Evolutionary conservation across 2,888 invertebrate genomes (phyloP).

Genomic region (Cylloceria caligata): DNA sequence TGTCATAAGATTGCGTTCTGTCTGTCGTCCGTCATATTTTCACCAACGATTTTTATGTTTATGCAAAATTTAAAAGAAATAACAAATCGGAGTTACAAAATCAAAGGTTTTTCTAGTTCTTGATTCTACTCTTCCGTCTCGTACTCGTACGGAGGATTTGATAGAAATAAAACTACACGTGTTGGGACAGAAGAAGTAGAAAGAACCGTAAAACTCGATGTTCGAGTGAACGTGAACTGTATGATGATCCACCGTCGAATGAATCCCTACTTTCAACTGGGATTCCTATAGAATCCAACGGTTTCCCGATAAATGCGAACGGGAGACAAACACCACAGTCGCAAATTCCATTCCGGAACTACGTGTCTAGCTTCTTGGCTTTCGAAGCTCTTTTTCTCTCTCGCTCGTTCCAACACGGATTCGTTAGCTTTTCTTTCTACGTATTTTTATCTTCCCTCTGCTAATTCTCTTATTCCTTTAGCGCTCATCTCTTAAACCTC

Average conservation of each 20-base stretch:
- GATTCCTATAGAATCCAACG: conserved; percentile 65
- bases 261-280: conserved; percentile 63
- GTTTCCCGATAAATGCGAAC: conserved; percentile 64
- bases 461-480: not conserved
- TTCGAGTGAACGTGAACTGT: conserved; percentile 53
- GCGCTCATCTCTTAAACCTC: conserved; percentile 2
- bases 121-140: not conserved
- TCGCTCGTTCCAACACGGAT: not conserved
- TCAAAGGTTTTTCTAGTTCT: not conserved
- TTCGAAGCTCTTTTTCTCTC: not conserved
- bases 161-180: conserved; percentile 1
- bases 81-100: not conserved
- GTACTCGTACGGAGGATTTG: not conserved
- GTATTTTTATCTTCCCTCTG: conserved; percentile 5
- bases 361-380: conserved; percentile 12
- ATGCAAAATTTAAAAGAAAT: not conserved
- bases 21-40: conserved; percentile 57
- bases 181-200: not conserved
- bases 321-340: conserved; percentile 61
- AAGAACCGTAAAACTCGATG: conserved; percentile 26
- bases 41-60: not conserved
- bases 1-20: conserved; percentile 83
- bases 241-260: conserved; percentile 47
- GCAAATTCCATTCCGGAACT: conserved; percentile 60
- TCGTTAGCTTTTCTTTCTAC: not conserved